Evolutionary conservation across 1,140 invertebrate species (phyloP).

Genomic region (Drosophila insularis): DNA sequence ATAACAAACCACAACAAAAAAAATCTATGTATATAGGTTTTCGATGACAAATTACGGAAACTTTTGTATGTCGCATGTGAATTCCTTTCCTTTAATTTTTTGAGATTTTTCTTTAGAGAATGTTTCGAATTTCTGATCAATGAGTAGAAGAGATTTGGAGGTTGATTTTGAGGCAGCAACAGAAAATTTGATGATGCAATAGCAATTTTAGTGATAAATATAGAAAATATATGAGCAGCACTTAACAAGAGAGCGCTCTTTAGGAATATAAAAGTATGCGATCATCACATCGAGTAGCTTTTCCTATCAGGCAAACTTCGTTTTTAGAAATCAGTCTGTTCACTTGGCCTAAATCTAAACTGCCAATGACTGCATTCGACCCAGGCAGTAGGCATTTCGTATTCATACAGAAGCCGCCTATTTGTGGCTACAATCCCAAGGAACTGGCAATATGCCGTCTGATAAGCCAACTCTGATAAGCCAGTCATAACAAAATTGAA

Average conservation of each 20-base stretch:
- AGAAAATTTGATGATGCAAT: constrained; percentile 41
- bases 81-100: background rate
- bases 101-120: background rate
- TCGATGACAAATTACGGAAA: background rate
- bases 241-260: constrained; percentile 1
- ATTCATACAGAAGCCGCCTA: background rate
- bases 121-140: constrained; percentile 18
- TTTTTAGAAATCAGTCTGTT: background rate
- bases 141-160: background rate
- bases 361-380: background rate
- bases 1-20: background rate
- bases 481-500: constrained; percentile 14
- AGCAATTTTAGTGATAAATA: constrained; percentile 50
- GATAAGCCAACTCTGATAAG: constrained; percentile 15
- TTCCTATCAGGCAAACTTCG: background rate
- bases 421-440: constrained; percentile 3
- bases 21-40: background rate
- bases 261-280: background rate
- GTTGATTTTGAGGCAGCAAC: background rate
- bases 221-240: constrained; percentile 28
- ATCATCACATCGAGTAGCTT: background rate
- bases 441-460: background rate
- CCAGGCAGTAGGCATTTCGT: background rate
- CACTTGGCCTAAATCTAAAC: background rate
- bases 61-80: background rate